phyloP scores from a whole-genome alignment of 2,888 invertebrate genomes.

The Mesorhabditis sp. region DNA sequence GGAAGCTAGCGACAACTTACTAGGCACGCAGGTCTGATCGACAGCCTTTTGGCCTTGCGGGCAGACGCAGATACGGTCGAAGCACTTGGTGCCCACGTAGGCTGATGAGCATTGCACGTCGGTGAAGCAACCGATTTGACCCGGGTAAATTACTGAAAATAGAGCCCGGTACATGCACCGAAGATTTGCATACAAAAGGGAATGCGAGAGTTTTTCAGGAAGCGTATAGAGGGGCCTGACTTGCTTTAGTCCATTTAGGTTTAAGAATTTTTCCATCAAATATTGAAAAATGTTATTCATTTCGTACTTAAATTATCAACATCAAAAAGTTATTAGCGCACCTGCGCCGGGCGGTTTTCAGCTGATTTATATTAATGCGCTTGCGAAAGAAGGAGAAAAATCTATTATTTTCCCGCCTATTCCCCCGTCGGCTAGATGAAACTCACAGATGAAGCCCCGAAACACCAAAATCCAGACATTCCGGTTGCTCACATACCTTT shows the following conservation, averaged over 20 bases:
- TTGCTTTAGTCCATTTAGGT: no score
- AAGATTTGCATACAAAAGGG: background rate
- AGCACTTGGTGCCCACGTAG: slow-evolving; percentile 49
- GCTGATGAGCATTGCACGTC: slow-evolving; percentile 56
- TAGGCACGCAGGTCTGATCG: slow-evolving; percentile 57
- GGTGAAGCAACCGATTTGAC: slow-evolving; percentile 54
- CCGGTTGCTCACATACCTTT: slow-evolving; percentile 40
- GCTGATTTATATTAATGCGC: no score
- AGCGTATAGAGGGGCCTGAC: no score
- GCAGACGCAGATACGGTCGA: slow-evolving; percentile 53
- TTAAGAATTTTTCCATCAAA: no score
- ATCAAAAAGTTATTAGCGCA: no score
- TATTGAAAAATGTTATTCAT: no score
- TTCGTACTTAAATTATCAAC: no score
- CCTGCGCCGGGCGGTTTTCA: no score
- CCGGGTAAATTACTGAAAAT: slow-evolving; percentile 57
- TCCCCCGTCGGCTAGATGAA: no score
- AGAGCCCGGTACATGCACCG: slow-evolving; percentile 8
- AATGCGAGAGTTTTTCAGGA: background rate
- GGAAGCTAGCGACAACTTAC: slow-evolving; percentile 25
- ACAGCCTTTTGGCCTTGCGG: slow-evolving; percentile 53
- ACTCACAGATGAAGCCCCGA: background rate
- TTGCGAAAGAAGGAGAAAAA: no score
- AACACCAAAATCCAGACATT: background rate
- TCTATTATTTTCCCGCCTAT: no score